Conservation (phyloP, 53 echinoderm and acorn worm species). For the Hippasteria phrygiana region DNA sequence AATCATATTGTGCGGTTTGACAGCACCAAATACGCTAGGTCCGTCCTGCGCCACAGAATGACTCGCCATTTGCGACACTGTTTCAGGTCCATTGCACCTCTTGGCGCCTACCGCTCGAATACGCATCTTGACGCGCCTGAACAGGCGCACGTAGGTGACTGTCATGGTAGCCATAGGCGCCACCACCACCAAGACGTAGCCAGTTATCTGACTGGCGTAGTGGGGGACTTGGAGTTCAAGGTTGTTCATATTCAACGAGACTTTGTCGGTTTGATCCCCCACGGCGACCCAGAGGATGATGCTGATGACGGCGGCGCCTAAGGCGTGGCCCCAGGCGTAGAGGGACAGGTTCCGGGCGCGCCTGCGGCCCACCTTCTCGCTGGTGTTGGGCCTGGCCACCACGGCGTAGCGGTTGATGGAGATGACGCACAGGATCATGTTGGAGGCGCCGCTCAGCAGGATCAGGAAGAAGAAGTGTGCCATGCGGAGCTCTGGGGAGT, state of each 20-base stretch:
- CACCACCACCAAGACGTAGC: slow-evolving; percentile 36
- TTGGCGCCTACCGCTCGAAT: slow-evolving; percentile 35
- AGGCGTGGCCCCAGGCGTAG: slow-evolving; percentile 38
- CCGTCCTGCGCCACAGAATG: slow-evolving; percentile 58
- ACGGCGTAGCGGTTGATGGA: slow-evolving; percentile 52
- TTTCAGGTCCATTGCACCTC: slow-evolving; percentile 2
- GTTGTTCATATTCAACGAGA: neutral
- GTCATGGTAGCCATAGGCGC: slow-evolving; percentile 48
- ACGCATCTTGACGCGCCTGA: slow-evolving; percentile 63
- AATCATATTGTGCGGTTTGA: slow-evolving; percentile 53
- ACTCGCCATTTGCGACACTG: slow-evolving; percentile 34
- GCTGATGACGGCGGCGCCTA: neutral
- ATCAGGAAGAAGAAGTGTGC: slow-evolving; percentile 55
- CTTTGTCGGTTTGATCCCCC: neutral
- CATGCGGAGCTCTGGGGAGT: slow-evolving; percentile 1
- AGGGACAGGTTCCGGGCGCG: slow-evolving; percentile 49
- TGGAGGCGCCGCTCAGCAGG: slow-evolving; percentile 56
- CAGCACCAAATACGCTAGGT: slow-evolving; percentile 61
- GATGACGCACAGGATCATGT: slow-evolving; percentile 57
- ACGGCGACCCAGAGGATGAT: slow-evolving; percentile 18
- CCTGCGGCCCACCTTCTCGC: slow-evolving; percentile 43
- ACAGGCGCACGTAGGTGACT: slow-evolving; percentile 62
- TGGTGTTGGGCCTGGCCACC: slow-evolving; percentile 57
- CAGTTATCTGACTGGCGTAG: neutral
- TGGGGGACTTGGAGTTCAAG: neutral